phyloP scores from a whole-genome alignment of 2,888 invertebrate genomes.

The Busseola fusca region DNA sequence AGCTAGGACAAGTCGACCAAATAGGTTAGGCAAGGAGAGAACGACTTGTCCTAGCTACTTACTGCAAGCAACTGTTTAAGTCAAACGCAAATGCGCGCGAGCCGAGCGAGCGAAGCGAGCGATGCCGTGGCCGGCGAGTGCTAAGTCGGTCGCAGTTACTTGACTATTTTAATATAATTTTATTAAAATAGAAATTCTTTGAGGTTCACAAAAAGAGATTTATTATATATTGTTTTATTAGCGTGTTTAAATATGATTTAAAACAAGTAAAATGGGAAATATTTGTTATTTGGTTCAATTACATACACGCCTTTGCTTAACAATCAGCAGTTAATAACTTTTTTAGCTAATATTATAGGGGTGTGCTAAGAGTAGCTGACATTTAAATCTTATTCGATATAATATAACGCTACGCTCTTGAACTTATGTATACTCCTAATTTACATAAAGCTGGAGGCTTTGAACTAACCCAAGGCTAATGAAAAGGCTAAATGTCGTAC shows the following conservation, averaged over 20 bases:
- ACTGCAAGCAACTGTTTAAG: too few relatives aligned
- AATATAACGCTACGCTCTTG: not conserved
- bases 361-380: not conserved
- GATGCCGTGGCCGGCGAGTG: not conserved
- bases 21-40: not conserved
- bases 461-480: slow-evolving; percentile 1
- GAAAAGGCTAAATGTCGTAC: not conserved
- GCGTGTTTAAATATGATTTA: not conserved
- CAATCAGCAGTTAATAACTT: not conserved
- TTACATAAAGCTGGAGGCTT: not conserved
- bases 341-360: not conserved
- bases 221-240: not conserved
- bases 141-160: not conserved
- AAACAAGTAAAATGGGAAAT: not conserved
- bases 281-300: not conserved
- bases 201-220: not conserved
- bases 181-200: not conserved
- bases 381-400: not conserved
- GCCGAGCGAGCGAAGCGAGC: not conserved
- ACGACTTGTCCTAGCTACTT: too few relatives aligned
- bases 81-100: not conserved
- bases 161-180: too few relatives aligned
- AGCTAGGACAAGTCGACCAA: not conserved
- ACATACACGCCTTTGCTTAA: not conserved
- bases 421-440: not conserved